A percentile compares a stretch with the other conserved stretches of the same genome.
Conservation (phyloP, 2,888 invertebrate species). For the Drosophila formosana region DNA sequence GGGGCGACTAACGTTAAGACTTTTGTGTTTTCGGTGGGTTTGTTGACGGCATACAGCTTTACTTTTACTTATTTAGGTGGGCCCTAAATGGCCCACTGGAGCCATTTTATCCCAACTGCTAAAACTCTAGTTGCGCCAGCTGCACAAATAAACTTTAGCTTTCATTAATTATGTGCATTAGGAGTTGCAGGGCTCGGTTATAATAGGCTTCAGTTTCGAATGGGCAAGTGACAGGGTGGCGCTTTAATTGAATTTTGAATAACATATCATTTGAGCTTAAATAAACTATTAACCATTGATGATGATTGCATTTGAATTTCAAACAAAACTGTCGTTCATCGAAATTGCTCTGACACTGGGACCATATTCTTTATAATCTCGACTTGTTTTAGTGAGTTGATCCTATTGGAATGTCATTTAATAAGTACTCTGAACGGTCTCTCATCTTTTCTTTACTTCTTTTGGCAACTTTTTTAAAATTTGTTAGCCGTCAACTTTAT, state of each 20-base stretch:
- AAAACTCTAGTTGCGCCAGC: conserved; percentile 47
- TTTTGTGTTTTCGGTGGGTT: conserved; percentile 51
- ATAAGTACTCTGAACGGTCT: too few species aligned
- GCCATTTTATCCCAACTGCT: neutral
- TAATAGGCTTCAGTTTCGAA: conserved; percentile 33
- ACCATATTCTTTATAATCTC: too few species aligned
- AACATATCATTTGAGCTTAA: conserved; percentile 29
- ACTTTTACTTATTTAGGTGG: neutral
- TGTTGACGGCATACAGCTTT: conserved; percentile 30
- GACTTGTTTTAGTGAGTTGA: too few species aligned
- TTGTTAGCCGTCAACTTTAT: too few species aligned
- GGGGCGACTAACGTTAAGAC: conserved; percentile 48
- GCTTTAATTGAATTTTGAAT: conserved; percentile 62
- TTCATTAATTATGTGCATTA: conserved; percentile 73
- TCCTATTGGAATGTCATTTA: too few species aligned
- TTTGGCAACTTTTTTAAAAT: too few species aligned
- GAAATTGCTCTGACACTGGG: neutral
- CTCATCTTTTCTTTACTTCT: too few species aligned
- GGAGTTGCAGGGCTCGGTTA: conserved; percentile 24
- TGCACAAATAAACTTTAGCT: conserved; percentile 65
- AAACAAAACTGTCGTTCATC: neutral
- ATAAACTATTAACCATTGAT: conserved; percentile 12
- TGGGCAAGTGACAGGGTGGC: neutral
- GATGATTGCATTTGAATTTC: conserved; percentile 35
- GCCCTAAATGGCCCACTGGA: neutral